Evolutionary conservation across 1,140 invertebrate species (phyloP), one percentile per base, ranked within the genome.

Genomic region (Anastrepha obliqua): DNA sequence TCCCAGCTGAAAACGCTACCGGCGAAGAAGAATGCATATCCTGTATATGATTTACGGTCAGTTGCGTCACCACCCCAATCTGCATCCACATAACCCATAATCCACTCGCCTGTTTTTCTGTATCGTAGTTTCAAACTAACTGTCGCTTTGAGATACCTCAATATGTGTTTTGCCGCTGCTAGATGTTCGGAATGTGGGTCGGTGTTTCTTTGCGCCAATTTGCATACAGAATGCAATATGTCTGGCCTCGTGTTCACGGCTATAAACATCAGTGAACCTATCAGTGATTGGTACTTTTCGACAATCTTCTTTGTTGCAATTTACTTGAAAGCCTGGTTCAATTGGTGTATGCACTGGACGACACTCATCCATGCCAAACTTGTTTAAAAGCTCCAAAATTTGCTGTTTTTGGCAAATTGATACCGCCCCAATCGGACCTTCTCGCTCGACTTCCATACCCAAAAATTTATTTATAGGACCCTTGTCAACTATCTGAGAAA

Each of bases 351-450:
- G 81, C 15, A 81, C 87, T 85, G n/a, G 47, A 17, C 42, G 47
- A 58, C 87, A 87, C 5, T 60, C 74, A 17, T 59, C 29, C 87
- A 85, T 87, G 47, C 74, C 59, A 67, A 64, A 87, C 15, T 85
- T 17, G 11, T 29, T 59, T 13, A 88, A 29, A 47, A 86, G 44
- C 58, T 88, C 17, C 5, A 55, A 58, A 11, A 93, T 67, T 88
- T 88, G 87, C 91, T 91, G 62, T 85, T 88, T 74, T 90, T 87
- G 86, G 8, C 59, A 67, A 47, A 87, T 70, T 13, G 62, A 65
- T 15, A 87, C 47, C 15, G 44, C 42, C 13, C 64, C 64, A 67
- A 70, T 39, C 1, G 4, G 9, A 55, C 64, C 47, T 67, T 87
- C 86, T 65, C 86, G 64, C 59, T 70, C 44, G 44, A 87, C 59